Evolutionary conservation across 2,888 invertebrate species (phyloP).

Genomic region (Morpho helenor): DNA sequence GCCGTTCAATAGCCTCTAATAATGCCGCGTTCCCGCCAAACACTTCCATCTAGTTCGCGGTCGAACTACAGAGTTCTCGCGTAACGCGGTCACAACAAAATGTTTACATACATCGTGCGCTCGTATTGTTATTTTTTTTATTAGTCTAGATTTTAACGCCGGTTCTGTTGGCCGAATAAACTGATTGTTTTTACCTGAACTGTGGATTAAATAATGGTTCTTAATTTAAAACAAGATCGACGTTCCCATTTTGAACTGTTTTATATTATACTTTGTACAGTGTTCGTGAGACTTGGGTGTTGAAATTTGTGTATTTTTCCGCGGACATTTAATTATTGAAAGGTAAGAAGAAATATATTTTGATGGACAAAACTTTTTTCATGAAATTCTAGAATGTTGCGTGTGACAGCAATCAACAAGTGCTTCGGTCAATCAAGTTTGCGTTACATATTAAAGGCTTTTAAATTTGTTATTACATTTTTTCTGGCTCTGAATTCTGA

Average conservation of each 20-base stretch:
- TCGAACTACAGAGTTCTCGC: no score
- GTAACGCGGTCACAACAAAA: constrained; percentile 35
- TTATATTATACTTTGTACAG: background rate
- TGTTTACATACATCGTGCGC: constrained; percentile 40
- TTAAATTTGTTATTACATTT: no score
- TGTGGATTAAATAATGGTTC: constrained; percentile 6
- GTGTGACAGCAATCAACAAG: no score
- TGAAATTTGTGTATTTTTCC: background rate
- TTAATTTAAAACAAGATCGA: background rate
- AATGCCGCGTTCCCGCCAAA: constrained; percentile 27
- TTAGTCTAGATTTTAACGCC: constrained; percentile 37
- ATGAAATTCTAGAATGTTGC: no score
- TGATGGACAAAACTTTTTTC: no score
- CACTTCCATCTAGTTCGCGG: constrained; percentile 4
- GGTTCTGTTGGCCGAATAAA: background rate
- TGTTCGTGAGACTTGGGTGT: background rate
- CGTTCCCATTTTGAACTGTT: background rate
- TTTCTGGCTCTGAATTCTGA: no score
- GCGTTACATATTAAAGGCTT: no score
- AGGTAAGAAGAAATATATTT: no score
- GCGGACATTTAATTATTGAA: background rate
- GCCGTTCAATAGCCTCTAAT: constrained; percentile 23
- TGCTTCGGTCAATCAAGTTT: no score
- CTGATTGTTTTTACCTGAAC: constrained; percentile 1
- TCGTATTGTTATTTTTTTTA: constrained; percentile 41